Evolutionary conservation across 2,888 invertebrate species (phyloP), one percentile per base, ranked within the genome.

Genomic region (Agrotis exclamationis): DNA sequence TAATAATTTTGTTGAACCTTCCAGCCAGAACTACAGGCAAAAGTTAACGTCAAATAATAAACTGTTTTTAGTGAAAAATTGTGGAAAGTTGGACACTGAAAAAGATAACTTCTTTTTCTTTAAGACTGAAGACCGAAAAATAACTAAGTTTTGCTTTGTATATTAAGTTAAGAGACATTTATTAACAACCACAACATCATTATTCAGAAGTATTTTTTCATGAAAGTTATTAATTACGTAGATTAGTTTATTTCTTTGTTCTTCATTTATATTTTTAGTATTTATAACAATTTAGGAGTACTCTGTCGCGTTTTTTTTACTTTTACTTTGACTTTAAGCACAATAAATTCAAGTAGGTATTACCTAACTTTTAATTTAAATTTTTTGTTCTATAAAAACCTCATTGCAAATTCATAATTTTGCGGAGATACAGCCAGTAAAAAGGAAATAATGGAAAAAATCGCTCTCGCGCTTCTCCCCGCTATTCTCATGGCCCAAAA

Each of bases 401-500:
- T 22, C 11, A 59, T 45, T 45, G 18, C 3, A 44, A 18, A 16
- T 39, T 16, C 16, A 16, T 14, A 14, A 20, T 20, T 16, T 44
- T 44, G 16, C 22, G 11, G 11, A 58, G 9, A 14, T 20, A 20
- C 13, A 33, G 51, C 4, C 9, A 24, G 3, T 5, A n/a, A 50
- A 50, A 9, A 18, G 2, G 44, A 50, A 28, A 1, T 44, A 24
- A n/a, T 4, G 6, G 3, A n/a, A 20, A 39, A 68, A 33, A 16
- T 76, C 58, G 20, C 33, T 57, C 11, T 18, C 24, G 50, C 18
- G 20, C 2, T 4, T 1, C 16, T 59, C 14, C 5, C 33, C 76
- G 80, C 80, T 14, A 3, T 16, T 79, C 45, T 74, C 44, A 11
- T 11, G 7, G 76, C 76, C 66, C 70, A 20, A 74, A 59, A 53